These are phyloP conservation scores for Herminia tarsipennalis DNA, from an alignment of 2,888 invertebrate species.

Conservation along the genomic window DNA sequence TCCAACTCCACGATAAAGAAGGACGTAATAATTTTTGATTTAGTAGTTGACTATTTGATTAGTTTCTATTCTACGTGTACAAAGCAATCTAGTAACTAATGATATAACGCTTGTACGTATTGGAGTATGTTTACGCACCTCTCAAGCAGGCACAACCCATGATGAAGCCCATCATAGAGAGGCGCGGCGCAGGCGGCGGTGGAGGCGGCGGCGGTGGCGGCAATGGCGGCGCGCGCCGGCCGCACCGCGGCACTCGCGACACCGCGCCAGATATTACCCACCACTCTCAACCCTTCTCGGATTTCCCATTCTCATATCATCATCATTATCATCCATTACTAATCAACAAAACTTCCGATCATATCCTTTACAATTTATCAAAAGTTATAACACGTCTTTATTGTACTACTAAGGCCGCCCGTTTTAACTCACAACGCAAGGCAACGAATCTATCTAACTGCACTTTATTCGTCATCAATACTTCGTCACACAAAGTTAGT, in stretches of 20 bases:
- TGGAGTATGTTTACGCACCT: constrained; percentile 84
- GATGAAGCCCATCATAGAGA: constrained; percentile 96
- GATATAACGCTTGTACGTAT: too few relatives aligned
- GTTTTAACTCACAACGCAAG: constrained; percentile 4
- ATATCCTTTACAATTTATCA: neutral
- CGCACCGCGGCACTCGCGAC: constrained; percentile 72
- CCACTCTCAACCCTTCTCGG: constrained; percentile 64
- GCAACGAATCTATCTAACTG: constrained; percentile 2
- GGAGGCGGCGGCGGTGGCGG: constrained; percentile 65
- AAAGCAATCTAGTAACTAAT: too few relatives aligned
- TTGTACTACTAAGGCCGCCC: constrained; percentile 8
- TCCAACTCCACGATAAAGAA: too few relatives aligned
- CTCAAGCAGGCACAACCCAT: constrained; percentile 97
- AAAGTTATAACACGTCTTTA: neutral
- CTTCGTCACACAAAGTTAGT: constrained; percentile 10
- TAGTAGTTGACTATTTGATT: too few relatives aligned
- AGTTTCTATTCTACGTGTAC: too few relatives aligned
- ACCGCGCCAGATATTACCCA: constrained; percentile 67
- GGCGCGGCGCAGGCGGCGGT: constrained; percentile 65
- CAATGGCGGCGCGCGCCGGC: constrained; percentile 80
- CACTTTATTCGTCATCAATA: constrained; percentile 13
- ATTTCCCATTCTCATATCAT: constrained; percentile 51
- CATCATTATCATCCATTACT: constrained; percentile 44
- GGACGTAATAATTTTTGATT: too few relatives aligned
- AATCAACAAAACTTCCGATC: constrained; percentile 19